Evolutionary conservation across 2,113 vertebrate genomes (phyloP), one percentile per base, ranked within the genome.

Genomic region (Poeciliopsis occidentalis): DNA sequence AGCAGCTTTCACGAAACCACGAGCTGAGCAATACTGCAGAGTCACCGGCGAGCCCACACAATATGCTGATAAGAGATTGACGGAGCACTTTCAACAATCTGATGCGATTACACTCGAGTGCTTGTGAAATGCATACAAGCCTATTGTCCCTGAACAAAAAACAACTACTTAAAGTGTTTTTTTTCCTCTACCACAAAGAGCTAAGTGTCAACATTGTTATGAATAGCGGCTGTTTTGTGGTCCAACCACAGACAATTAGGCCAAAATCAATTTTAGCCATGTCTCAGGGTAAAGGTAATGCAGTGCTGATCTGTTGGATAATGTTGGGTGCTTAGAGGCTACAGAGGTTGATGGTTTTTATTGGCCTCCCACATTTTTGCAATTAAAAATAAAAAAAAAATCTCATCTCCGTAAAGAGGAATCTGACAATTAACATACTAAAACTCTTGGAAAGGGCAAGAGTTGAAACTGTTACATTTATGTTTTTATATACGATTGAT

Each of bases 1-100:
- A 90, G 85, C 85, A 87, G 75, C 79, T 82, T 90, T 84, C 68
- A 76, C 60, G 69, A 66, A 83, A 75, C 79, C 69, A 68, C 65
- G 8, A n/a, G 76, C 83, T 60, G 75, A 79, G 69, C 77, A 64
- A 54, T 73, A 79, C 75, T 86, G 90, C 88, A 76, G 75, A 71
- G 68, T 83, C 83, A 85, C 79, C 73, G 74, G 51, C 17, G 5
- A 80, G 62, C 63, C n/a, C 68, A 12, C 54, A 63, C 64, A 78
- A 78, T 74, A 73, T 66, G 84, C 88, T 75, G 84, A 81, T 31
- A 41, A 68, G 69, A 71, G 71, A 91, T 68, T 39, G 64, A 84
- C 71, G 0, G 64, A 71, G 76, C 73, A 65, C 26, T 78, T 82
- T 64, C 51, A 76, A 27, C 51, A 60, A 60, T 65, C 31, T 73